Evolutionary conservation across 2,888 invertebrate genomes (phyloP).

Genomic region (Exephanes ischioxanthus): DNA sequence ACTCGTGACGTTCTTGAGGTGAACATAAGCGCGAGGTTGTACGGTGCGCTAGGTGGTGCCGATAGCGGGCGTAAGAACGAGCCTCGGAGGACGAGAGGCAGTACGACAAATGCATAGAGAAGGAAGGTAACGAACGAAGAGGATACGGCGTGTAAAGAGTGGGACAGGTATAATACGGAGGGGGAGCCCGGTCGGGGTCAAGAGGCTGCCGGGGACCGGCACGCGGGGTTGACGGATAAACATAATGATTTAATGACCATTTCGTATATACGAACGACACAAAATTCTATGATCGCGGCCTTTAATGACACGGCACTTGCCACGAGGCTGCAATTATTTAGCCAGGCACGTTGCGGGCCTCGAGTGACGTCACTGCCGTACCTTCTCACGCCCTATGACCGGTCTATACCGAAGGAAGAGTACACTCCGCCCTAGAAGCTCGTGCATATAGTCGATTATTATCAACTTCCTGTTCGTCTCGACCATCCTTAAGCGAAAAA

Average conservation of each 20-base stretch:
- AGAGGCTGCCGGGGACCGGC: slow-evolving; percentile 80
- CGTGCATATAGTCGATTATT: background rate
- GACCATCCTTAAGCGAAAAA: too few relatives aligned
- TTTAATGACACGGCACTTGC: slow-evolving; percentile 84
- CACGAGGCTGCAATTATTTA: slow-evolving; percentile 84
- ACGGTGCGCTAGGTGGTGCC: slow-evolving; percentile 2
- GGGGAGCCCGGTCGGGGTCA: slow-evolving; percentile 74
- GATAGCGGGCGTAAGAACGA: slow-evolving; percentile 40
- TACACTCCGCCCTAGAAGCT: slow-evolving; percentile 79
- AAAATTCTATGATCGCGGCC: slow-evolving; percentile 83
- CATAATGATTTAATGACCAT: slow-evolving; percentile 84
- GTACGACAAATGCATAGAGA: slow-evolving; percentile 26
- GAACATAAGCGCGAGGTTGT: slow-evolving; percentile 16
- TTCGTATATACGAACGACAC: slow-evolving; percentile 83
- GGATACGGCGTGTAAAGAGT: slow-evolving; percentile 15
- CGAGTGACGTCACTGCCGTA: slow-evolving; percentile 81
- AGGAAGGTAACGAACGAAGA: slow-evolving; percentile 19
- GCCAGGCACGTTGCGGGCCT: slow-evolving; percentile 80
- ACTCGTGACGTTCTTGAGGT: background rate
- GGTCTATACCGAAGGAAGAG: slow-evolving; percentile 72
- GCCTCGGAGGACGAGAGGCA: slow-evolving; percentile 11
- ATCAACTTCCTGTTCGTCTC: slow-evolving; percentile 46
- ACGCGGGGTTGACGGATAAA: slow-evolving; percentile 82
- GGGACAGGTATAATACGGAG: slow-evolving; percentile 61
- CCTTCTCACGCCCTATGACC: slow-evolving; percentile 84